Evolutionary conservation across 2,797 vertebrate species (phyloP).

Genomic region (Danio kyathit): DNA sequence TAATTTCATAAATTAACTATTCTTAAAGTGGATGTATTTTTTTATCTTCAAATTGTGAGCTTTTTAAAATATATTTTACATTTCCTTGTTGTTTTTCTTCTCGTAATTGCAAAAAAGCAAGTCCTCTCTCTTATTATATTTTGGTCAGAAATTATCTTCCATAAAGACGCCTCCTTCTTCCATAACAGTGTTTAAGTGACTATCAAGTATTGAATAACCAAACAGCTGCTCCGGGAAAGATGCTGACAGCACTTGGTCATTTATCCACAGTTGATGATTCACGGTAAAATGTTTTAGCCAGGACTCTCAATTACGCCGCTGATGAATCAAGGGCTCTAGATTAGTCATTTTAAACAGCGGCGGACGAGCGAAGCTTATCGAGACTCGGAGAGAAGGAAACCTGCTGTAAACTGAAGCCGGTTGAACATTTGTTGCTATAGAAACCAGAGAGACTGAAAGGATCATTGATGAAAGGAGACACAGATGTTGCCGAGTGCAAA

Average conservation of each 20-base stretch:
- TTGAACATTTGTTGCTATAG: constrained; percentile 57
- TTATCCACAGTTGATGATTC: constrained; percentile 9
- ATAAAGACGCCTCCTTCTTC: no score
- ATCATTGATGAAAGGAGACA: constrained; percentile 54
- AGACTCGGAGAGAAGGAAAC: constrained; percentile 15
- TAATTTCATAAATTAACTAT: no score
- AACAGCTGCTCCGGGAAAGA: background rate
- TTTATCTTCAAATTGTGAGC: no score
- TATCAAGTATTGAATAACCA: no score
- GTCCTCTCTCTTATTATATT: no score
- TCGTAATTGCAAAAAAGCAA: no score
- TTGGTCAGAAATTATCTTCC: no score
- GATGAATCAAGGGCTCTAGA: constrained; percentile 28
- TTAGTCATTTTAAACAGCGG: constrained; percentile 22
- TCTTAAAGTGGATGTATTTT: no score
- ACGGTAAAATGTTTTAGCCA: constrained; percentile 12
- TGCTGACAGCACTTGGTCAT: constrained; percentile 17
- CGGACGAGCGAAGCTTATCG: background rate
- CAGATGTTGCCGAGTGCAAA: constrained; percentile 48
- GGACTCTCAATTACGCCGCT: background rate
- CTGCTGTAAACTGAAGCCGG: constrained; percentile 47
- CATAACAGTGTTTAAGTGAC: no score
- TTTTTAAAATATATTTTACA: no score
- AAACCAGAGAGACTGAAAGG: constrained; percentile 49
- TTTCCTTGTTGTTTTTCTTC: no score